These are phyloP conservation scores for Dicentrarchus labrax DNA, from an alignment of 2,113 vertebrate species.

Conservation along the genomic window DNA sequence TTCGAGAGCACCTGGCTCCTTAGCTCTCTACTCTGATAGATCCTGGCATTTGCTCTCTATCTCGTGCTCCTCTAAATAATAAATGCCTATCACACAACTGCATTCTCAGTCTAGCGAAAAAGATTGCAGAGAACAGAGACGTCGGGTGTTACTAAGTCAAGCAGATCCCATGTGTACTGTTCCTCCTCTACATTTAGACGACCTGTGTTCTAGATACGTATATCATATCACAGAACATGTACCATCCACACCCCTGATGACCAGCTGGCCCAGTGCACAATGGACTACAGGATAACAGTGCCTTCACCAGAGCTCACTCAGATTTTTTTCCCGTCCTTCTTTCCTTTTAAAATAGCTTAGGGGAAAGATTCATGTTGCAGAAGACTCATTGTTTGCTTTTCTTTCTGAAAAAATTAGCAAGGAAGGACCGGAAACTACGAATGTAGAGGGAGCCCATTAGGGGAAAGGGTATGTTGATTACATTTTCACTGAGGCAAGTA, in stretches of 20 bases:
- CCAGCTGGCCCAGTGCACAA: constrained; percentile 57
- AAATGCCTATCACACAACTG: constrained; percentile 74
- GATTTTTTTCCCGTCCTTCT: constrained; percentile 9
- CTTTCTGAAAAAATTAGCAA: constrained; percentile 30
- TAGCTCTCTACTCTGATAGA: constrained; percentile 68
- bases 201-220: constrained; percentile 66
- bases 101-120: constrained; percentile 62
- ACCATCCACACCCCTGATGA: constrained; percentile 47
- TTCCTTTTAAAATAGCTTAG: constrained; percentile 23
- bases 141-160: constrained; percentile 57
- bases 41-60: constrained; percentile 74
- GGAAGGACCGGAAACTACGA: constrained; percentile 35
- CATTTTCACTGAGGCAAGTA: constrained; percentile 58
- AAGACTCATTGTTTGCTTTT: constrained; percentile 46
- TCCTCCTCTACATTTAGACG: constrained; percentile 61
- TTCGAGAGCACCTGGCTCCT: constrained; percentile 53
- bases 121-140: constrained; percentile 57
- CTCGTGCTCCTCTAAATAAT: constrained; percentile 81
- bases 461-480: constrained; percentile 58
- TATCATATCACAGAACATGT: constrained; percentile 49
- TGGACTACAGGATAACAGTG: constrained; percentile 75
- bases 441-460: constrained; percentile 42
- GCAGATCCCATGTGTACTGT: constrained; percentile 65
- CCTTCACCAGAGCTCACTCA: constrained; percentile 74
- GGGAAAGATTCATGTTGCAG: constrained; percentile 30